A percentile compares a stretch with the other conserved stretches of the same genome.
Conservation (phyloP, 2,113 vertebrate genomes). For the Lasiurus cinereus region DNA sequence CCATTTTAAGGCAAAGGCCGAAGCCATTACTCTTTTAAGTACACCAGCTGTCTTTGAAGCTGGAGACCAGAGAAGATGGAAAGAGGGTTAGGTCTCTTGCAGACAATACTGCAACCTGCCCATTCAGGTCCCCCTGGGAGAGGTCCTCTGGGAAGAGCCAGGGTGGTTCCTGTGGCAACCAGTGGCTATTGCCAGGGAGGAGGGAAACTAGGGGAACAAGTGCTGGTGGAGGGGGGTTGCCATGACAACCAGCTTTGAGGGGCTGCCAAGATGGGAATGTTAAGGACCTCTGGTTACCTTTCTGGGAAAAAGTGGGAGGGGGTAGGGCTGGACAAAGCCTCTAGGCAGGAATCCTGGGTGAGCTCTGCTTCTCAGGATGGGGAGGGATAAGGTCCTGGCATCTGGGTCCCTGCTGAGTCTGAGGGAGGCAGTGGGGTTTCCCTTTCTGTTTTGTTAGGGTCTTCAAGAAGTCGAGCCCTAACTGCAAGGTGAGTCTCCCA, state of each 20-base stretch:
- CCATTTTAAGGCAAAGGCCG: background rate
- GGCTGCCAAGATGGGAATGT: background rate
- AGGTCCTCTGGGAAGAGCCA: slow-evolving; percentile 2
- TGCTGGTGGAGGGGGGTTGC: background rate
- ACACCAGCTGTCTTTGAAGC: background rate
- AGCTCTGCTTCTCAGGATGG: background rate
- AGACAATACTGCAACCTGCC: background rate
- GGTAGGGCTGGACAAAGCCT: background rate
- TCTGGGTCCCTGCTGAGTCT: slow-evolving; percentile 41
- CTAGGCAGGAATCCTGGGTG: background rate
- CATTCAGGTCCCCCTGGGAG: background rate
- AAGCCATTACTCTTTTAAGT: background rate
- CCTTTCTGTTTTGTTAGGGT: slow-evolving; percentile 86
- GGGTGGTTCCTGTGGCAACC: slow-evolving; percentile 5
- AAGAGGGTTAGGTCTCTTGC: background rate
- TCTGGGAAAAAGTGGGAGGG: background rate
- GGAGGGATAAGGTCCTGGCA: background rate
- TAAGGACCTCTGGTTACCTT: background rate
- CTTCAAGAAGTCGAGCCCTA: slow-evolving; percentile 92
- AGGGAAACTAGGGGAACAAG: background rate
- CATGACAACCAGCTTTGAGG: background rate
- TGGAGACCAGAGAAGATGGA: background rate
- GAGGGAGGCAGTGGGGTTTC: slow-evolving; percentile 72
- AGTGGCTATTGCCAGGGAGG: background rate
- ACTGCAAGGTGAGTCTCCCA: slow-evolving; percentile 89